Percentiles rank a stretch among this genome's conserved stretches.
These are phyloP conservation scores for Polymixis flavicincta DNA, from an alignment of 2,888 invertebrate species.

Conservation along the genomic window DNA sequence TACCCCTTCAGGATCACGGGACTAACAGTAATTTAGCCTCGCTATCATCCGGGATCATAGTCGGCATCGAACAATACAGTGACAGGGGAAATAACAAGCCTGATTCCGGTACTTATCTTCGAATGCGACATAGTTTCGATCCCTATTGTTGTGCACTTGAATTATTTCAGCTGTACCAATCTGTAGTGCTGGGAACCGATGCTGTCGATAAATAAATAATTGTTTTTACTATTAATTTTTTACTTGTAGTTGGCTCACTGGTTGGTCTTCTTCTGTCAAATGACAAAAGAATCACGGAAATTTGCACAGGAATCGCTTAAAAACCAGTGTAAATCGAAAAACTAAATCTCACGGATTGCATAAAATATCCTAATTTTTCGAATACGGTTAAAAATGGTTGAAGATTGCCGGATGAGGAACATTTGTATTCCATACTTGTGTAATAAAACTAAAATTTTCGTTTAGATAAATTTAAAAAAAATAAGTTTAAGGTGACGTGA, in stretches of 20 bases:
- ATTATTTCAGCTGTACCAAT: slow-evolving; percentile 55
- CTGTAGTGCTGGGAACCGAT: slow-evolving; percentile 14
- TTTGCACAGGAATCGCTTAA: no score
- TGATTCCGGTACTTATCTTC: slow-evolving; percentile 61
- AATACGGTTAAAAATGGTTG: not conserved
- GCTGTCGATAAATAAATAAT: slow-evolving; percentile 28
- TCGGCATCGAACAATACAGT: slow-evolving; percentile 49
- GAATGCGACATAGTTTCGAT: slow-evolving; percentile 60
- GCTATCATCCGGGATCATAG: slow-evolving; percentile 36
- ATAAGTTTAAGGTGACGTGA: no score
- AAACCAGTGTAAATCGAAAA: not conserved
- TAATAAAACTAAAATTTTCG: no score
- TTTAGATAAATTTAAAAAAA: no score
- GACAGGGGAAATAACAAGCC: slow-evolving; percentile 62
- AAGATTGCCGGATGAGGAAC: no score
- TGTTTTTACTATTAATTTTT: not conserved
- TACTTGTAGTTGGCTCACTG: accelerated
- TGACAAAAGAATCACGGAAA: not conserved
- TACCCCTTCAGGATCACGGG: not conserved
- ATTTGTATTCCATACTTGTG: no score
- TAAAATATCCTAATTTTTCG: not conserved
- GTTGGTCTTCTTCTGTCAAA: accelerated
- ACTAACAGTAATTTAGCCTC: slow-evolving; percentile 24
- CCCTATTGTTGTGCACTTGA: slow-evolving; percentile 60
- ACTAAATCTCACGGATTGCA: not conserved